Conservation (phyloP, 2,888 invertebrate genomes). For the Ryuthela nishihirai region DNA sequence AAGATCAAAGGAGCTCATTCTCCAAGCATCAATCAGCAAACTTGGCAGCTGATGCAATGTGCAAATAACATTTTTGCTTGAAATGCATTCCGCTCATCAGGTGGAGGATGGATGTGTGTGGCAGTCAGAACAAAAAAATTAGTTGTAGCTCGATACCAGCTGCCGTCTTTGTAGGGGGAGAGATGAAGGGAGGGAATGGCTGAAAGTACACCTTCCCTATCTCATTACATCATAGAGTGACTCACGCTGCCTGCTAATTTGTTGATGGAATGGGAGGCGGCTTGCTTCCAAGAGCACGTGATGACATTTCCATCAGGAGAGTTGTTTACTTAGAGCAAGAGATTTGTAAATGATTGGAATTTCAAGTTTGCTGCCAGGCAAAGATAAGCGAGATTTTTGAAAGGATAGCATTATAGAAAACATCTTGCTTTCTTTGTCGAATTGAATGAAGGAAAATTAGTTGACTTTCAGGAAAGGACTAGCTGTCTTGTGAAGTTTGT, state of each 20-base stretch:
- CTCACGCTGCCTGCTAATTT: conserved; percentile 35
- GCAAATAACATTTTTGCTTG: conserved; percentile 40
- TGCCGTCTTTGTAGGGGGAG: conserved; percentile 5
- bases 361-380: too few species aligned
- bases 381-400: too few species aligned
- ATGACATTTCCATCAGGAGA: not conserved
- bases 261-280: conserved; percentile 30
- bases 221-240: conserved; percentile 35
- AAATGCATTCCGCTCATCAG: conserved; percentile 34
- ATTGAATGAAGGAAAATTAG: too few species aligned
- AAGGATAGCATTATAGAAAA: too few species aligned
- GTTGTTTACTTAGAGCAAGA: conserved; percentile 28
- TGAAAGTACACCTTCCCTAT: conserved; percentile 26
- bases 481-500: too few species aligned
- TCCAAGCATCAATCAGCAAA: conserved; percentile 34
- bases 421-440: too few species aligned
- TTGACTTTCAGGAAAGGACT: too few species aligned
- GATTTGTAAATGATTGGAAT: conserved; percentile 38
- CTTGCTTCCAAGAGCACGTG: not conserved
- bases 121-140: conserved; percentile 29
- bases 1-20: conserved; percentile 30
- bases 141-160: conserved; percentile 32
- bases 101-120: conserved; percentile 10
- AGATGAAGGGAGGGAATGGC: not conserved
- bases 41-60: conserved; percentile 35